Evolutionary conservation across 2,888 invertebrate genomes (phyloP).

Genomic region (Frankliniella fusca): DNA sequence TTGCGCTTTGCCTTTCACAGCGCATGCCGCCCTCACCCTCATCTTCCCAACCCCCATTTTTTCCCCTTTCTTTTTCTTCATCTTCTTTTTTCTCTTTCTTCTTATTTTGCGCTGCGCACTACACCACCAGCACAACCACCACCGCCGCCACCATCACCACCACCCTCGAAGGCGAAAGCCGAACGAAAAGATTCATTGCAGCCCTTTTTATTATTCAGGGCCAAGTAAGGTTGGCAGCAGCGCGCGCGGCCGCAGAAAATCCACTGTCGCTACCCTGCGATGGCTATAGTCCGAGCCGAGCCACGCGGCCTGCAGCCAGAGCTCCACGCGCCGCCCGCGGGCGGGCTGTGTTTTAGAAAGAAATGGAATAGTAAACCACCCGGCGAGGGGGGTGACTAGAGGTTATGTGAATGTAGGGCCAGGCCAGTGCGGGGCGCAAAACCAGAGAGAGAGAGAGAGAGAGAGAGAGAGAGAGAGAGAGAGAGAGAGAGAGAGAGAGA

Average conservation of each 20-base stretch:
- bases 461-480: neutral
- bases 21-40: neutral
- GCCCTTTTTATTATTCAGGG: conserved; percentile 17
- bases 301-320: neutral
- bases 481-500: neutral
- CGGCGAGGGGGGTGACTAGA: neutral
- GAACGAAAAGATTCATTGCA: conserved; percentile 22
- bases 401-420: conserved; percentile 13
- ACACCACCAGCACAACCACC: neutral
- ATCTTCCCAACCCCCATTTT: neutral
- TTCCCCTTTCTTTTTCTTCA: no score
- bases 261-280: conserved; percentile 1
- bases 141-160: neutral
- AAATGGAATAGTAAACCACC: conserved; percentile 23
- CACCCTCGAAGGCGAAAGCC: neutral
- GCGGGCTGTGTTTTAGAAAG: neutral
- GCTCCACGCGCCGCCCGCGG: neutral
- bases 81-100: no score
- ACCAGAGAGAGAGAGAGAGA: neutral
- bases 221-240: conserved; percentile 19
- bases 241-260: conserved; percentile 1
- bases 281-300: neutral
- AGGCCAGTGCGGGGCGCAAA: neutral
- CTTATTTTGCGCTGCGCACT: neutral
- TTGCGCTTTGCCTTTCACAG: neutral